Evolutionary conservation across 35 echinoderm and acorn worm species (phyloP).

Genomic region (Nesometra sesokonis): DNA sequence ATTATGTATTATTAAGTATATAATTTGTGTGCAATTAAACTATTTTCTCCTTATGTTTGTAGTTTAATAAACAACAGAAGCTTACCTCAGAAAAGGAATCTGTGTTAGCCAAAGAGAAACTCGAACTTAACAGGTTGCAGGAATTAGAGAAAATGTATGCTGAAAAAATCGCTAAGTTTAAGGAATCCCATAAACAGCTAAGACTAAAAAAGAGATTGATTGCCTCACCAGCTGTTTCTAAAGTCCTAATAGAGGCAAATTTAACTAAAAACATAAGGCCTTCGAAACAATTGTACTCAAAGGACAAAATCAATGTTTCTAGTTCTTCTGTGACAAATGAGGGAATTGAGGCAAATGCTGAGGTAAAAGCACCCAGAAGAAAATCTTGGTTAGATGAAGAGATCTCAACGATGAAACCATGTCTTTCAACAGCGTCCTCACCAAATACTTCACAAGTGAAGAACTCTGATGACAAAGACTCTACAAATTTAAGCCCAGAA

Average conservation of each 20-base stretch:
- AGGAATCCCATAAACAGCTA: not conserved
- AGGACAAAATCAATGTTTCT: not conserved
- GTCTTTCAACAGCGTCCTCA: not conserved
- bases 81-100: not conserved
- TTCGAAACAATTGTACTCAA: slow-evolving; percentile 3
- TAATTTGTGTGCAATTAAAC: not conserved
- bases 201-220: not conserved
- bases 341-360: not conserved
- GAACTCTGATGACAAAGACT: not conserved
- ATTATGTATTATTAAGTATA: too few species aligned
- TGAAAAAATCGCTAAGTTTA: not conserved
- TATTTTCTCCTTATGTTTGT: not conserved
- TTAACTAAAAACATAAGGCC: not conserved
- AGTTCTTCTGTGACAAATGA: not conserved
- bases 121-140: not conserved
- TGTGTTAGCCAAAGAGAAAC: not conserved
- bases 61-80: not conserved
- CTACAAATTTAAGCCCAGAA: not conserved
- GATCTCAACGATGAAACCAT: not conserved
- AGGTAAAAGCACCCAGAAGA: not conserved
- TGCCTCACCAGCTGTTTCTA: not conserved
- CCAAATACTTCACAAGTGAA: not conserved
- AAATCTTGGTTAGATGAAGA: not conserved
- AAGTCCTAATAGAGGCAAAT: not conserved
- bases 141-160: slow-evolving; percentile 1